Conservation (phyloP, 64 coral and sea anemone genomes). For the Acropora tenuis region DNA sequence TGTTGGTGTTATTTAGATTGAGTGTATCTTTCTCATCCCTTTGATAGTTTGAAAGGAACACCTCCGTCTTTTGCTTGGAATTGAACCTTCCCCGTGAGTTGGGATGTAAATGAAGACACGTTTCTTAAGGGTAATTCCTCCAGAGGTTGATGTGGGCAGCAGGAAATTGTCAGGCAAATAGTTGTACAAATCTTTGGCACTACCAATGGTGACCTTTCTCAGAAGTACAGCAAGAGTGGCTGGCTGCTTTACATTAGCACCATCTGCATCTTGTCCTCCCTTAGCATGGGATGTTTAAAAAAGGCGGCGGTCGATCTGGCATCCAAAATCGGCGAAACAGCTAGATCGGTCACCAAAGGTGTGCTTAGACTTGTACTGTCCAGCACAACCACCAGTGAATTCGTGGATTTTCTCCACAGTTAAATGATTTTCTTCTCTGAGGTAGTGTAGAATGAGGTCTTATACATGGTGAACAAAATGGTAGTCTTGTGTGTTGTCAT, state of each 20-base stretch:
- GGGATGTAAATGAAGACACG: constrained; percentile 39
- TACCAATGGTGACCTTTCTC: no score
- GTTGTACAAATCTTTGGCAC: background rate
- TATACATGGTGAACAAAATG: background rate
- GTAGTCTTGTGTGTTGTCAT: no score
- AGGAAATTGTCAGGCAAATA: background rate
- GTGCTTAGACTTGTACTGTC: constrained; percentile 17
- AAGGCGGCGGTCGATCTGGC: no score
- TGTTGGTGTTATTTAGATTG: constrained; percentile 6
- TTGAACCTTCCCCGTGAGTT: constrained; percentile 19
- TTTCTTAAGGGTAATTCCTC: background rate
- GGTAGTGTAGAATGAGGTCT: constrained; percentile 24
- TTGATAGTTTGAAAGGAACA: constrained; percentile 33
- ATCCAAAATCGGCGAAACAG: background rate
- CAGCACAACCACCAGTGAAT: background rate
- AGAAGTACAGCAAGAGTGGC: no score
- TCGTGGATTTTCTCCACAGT: constrained; percentile 35
- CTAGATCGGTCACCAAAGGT: background rate
- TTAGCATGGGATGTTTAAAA: no score
- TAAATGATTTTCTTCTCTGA: constrained; percentile 18
- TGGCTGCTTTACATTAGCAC: no score
- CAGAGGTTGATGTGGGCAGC: background rate
- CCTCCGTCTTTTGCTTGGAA: background rate
- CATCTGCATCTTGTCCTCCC: no score
- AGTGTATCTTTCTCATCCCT: constrained; percentile 46